Base-by-base conservation (phyloP, 2,113 vertebrate species). In the Octodon degus region DNA sequence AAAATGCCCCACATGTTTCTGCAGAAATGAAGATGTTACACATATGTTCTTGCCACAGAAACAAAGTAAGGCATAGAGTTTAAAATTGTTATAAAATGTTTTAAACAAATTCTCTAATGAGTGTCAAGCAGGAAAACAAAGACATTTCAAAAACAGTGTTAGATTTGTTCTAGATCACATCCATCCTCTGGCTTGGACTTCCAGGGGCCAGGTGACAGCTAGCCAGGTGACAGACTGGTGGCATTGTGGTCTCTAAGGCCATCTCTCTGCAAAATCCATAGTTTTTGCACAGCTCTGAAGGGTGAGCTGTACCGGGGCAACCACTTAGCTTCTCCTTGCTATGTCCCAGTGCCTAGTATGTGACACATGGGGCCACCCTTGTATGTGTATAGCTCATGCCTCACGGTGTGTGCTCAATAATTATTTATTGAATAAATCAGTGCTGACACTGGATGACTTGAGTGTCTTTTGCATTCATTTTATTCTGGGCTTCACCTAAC, bases 11-110 rank as follows among this genome's bases (percentile, higher is more conserved):
- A 2, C 68, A 79, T 68, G 25, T 27, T 91, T 93, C 84, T 24
- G 37, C 60, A 80, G 86, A 93, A 88, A 92, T 47, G 63, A 86
- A 43, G 5, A 60, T 24, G 0, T 58, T 43, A 62, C 37, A 22
- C 24, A 43, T 6, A 40, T 19, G 19, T 83, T 13, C 50, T 94
- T 19, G 43, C 40, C 40, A 89, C 12, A 65, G 65, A 55, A 76
- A 70, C 47, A 43, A 95, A 96, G 37, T 87, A 47, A 95, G 50
- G 53, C 32, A 53, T 30, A 74, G 37, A 79, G 58, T 9, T 91
- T 86, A 30, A 91, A 89, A 68, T 25, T 85, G 43, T 50, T 82
- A 53, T 24, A 25, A 74, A 10, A 74, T 74, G n/a, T 12, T 74
- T 74, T 43, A 24, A 24, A 25, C 27, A 22, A 79, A 27, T 47